phyloP scores from a whole-genome alignment of 1,140 invertebrate species.

The Ips typographus region DNA sequence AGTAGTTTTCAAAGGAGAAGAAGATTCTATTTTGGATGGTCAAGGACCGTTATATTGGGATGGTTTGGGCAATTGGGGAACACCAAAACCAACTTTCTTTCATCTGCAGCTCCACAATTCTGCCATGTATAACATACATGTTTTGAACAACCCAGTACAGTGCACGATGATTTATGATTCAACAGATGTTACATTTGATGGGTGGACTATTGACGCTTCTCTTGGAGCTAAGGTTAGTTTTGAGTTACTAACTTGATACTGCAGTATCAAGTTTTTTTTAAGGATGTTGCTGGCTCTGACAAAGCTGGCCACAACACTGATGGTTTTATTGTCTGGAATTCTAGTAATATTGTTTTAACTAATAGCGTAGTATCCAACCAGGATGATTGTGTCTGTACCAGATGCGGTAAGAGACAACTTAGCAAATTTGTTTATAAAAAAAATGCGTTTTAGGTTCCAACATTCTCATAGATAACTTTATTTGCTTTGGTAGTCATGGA shows the following conservation, averaged over 20 bases:
- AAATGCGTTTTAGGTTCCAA: constrained; percentile 17
- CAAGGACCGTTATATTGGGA: constrained; percentile 32
- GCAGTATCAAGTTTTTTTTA: background rate
- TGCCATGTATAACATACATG: constrained; percentile 8
- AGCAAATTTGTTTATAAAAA: background rate
- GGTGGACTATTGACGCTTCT: constrained; percentile 26
- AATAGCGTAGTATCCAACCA: constrained; percentile 15
- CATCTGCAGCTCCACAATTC: constrained; percentile 17
- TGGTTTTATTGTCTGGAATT: constrained; percentile 13
- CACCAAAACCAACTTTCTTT: constrained; percentile 20
- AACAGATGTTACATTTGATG: constrained; percentile 6
- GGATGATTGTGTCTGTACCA: constrained; percentile 25
- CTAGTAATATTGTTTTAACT: constrained; percentile 13
- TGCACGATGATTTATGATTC: constrained; percentile 23
- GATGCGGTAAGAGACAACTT: constrained; percentile 4
- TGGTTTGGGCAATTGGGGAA: constrained; percentile 18
- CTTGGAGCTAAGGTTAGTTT: constrained; percentile 24
- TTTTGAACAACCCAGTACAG: constrained; percentile 27
- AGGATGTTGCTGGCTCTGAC: background rate
- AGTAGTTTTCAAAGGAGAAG: constrained; percentile 1
- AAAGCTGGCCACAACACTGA: constrained; percentile 23
- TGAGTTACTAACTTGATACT: background rate
- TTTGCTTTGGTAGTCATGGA: constrained; percentile 31
- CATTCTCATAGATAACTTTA: constrained; percentile 18
- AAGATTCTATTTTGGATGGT: constrained; percentile 17